Evolutionary conservation across 1,140 invertebrate species (phyloP).

Genomic region (Cherax destructor): DNA sequence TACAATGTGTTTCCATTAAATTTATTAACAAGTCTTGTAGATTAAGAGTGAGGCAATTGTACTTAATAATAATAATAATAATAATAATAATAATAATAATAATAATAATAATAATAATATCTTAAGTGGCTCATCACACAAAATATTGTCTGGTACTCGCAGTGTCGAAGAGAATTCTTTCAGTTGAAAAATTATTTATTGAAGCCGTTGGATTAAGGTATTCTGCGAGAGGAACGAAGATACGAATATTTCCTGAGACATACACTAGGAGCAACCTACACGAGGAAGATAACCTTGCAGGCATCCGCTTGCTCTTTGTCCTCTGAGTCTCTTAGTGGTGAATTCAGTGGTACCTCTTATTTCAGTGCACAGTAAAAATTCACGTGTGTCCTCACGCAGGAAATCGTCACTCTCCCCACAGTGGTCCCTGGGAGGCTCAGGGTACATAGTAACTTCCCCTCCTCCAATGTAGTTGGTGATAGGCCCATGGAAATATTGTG

Average conservation of each 20-base stretch:
- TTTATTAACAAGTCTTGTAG: no score
- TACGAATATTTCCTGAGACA: slow-evolving; percentile 24
- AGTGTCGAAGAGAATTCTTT: no score
- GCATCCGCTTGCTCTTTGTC: neutral
- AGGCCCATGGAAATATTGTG: no score
- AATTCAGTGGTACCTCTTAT: neutral
- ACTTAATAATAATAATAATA: no score
- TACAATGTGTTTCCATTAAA: no score
- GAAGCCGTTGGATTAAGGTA: neutral
- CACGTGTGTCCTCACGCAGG: neutral
- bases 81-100: no score
- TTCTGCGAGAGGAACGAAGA: slow-evolving; percentile 4
- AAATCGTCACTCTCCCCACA: neutral
- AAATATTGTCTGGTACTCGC: no score
- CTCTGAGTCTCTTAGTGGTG: neutral
- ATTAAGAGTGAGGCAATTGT: no score
- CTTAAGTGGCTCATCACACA: no score
- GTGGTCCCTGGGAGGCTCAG: slow-evolving; percentile 23
- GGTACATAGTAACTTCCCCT: neutral
- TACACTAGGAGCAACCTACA: neutral
- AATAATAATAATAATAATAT: no score
- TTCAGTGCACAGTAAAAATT: neutral
- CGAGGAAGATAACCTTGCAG: neutral
- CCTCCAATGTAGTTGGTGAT: no score
- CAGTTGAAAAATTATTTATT: no score